Base-by-base conservation (phyloP, 1,140 invertebrate species). In the Megalonaias nervosa region DNA sequence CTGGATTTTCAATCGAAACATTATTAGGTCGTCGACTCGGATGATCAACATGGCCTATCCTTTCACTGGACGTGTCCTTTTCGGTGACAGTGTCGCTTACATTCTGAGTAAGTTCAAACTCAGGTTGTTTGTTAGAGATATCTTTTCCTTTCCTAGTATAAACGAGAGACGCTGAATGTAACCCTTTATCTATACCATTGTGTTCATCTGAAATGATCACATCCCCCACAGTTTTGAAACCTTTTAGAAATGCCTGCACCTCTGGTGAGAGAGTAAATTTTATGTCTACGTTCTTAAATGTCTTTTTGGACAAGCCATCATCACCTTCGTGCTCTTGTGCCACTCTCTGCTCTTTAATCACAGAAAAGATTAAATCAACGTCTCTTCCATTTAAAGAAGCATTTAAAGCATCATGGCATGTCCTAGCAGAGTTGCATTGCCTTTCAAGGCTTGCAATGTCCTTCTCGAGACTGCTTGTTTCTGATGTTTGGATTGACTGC, bases 191-290 rank as follows among this genome's bases (percentile, higher is more conserved):
- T 48, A 48, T 0, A 48, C 38, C 38, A 48, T 48, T 48, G 38
- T 48, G 38, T n/a, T 78, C 76, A 16, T 78, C 76, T 19, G 66
- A 74, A 31, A 78, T 48, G 64, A 78, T 78, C 1, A 78, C 71
- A 26, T 78, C 71, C 11, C 76, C 76, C n/a, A 78, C 66, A 67
- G 31, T 73, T 58, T 78, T 78, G 64, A 78, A 78, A 67, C 74
- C 66, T 68, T 72, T 71, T 31, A 78, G 38, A 69, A 78, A 78
- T 62, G 76, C 73, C 3, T 71, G 62, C 4, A 78, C 70, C 48
- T 78, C 71, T 59, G 76, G 71, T 23, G 76, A 78, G 68, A 78
- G 48, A n/a, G 67, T 71, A 67, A 78, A 78, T 56, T 74, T 78
- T 23, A 78, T 73, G 58, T 78, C 71, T 26, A 78, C 62, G 23